Evolutionary conservation across 2,113 vertebrate species (phyloP).

Genomic region (Xerus inauris): DNA sequence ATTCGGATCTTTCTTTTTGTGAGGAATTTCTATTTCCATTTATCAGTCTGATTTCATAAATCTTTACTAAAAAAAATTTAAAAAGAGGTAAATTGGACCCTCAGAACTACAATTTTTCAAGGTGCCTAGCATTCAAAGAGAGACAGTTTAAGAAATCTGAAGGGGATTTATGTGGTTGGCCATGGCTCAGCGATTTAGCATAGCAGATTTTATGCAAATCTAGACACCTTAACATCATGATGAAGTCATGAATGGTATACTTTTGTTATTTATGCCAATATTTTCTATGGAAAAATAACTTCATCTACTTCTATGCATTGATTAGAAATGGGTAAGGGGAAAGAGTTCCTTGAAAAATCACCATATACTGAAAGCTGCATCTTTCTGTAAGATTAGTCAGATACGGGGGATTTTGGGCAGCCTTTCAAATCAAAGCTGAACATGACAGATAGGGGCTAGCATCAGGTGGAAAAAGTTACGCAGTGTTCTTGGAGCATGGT

Average conservation of each 20-base stretch:
- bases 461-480: slow-evolving; percentile 83
- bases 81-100: background rate
- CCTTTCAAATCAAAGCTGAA: slow-evolving; percentile 69
- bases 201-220: slow-evolving; percentile 21
- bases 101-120: slow-evolving; percentile 49
- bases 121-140: background rate
- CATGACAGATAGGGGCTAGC: slow-evolving; percentile 78
- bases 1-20: background rate
- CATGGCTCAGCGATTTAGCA: background rate
- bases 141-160: slow-evolving; percentile 10
- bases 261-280: background rate
- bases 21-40: background rate
- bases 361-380: slow-evolving; percentile 35
- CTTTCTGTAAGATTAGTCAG: slow-evolving; percentile 67
- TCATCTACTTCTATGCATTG: background rate
- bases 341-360: slow-evolving; percentile 60
- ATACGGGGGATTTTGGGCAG: slow-evolving; percentile 55
- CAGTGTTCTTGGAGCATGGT: slow-evolving; percentile 80
- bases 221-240: background rate
- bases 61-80: background rate
- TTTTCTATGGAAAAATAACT: slow-evolving; percentile 34
- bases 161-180: background rate
- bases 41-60: background rate
- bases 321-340: background rate
- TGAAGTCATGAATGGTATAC: background rate